Conservation (phyloP, 2,113 vertebrate genomes). For the Pholis gunnellus region DNA sequence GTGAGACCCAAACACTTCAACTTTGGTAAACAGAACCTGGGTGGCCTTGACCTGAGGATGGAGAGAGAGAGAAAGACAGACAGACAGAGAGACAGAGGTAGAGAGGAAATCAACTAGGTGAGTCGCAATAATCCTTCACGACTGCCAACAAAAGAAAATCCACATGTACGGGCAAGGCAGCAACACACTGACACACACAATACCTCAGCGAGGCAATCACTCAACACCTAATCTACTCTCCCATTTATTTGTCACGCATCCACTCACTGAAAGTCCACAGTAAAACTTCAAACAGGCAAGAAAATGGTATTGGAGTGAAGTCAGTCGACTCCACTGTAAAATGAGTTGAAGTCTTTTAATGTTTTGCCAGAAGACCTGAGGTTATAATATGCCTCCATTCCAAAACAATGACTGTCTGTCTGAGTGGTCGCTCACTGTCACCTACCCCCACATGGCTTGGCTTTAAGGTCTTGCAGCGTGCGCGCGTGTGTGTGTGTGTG, state of each 20-base stretch:
- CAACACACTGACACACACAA: slow-evolving; percentile 55
- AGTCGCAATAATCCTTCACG: slow-evolving; percentile 58
- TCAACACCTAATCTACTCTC: slow-evolving; percentile 60
- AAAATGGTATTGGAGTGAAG: slow-evolving; percentile 57
- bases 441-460: slow-evolving; percentile 68
- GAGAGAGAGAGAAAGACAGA: slow-evolving; percentile 15
- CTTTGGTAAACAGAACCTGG: slow-evolving; percentile 36
- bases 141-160: slow-evolving; percentile 58
- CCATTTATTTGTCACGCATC: slow-evolving; percentile 65
- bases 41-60: slow-evolving; percentile 50
- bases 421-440: slow-evolving; percentile 72
- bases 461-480: slow-evolving; percentile 43
- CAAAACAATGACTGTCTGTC: slow-evolving; percentile 73
- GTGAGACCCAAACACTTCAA: slow-evolving; percentile 11
- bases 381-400: slow-evolving; percentile 72
- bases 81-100: slow-evolving; percentile 20
- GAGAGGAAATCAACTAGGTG: slow-evolving; percentile 51
- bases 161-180: slow-evolving; percentile 66
- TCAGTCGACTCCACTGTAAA: slow-evolving; percentile 58
- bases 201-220: slow-evolving; percentile 54
- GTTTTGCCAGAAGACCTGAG: slow-evolving; percentile 72
- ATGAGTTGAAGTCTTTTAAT: slow-evolving; percentile 66
- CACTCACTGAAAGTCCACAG: slow-evolving; percentile 42
- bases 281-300: slow-evolving; percentile 70
- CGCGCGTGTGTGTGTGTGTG: slow-evolving; percentile 27